Evolutionary conservation across 2,113 vertebrate species (phyloP), one percentile per base, ranked within the genome.

Genomic region (Prunella himalayana): DNA sequence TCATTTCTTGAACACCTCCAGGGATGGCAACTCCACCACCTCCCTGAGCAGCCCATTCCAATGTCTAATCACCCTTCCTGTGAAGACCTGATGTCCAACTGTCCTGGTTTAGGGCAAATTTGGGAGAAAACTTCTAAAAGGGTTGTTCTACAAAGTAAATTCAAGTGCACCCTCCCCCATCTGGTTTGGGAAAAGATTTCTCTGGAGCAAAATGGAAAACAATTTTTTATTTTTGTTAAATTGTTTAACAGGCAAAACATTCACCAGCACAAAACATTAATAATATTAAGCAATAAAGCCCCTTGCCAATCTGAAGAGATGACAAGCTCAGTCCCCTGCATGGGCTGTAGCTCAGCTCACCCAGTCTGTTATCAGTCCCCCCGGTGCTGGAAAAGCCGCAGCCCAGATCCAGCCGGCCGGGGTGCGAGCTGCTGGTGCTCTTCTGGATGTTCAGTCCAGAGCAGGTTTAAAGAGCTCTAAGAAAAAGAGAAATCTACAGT

Each of bases 401-500:
- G n/a, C n/a, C n/a, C 56, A 35, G 33, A n/a, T 22, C n/a, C 0
- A 2, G 56, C 22, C 14, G 0, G 1, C 4, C 17, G 56, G 56
- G 57, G 57, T 59, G n/a, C 0, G 13, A 59, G n/a, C 9, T 59
- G 56, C 15, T 1, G 3, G 15, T 35, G 57, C 57, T 35, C n/a
- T 16, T 10, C 23, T 35, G 23, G 31, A 5, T 59, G n/a, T 35
- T 59, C n/a, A 35, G 33, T 9, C 56, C 22, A 59, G n/a, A 35
- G n/a, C 56, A 24, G n/a, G 23, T 35, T 59, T 24, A 24, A 35
- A 25, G 22, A 17, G 15, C 37, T 35, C n/a, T 9, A 35, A 59
- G 57, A 35, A 59, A 24, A 59, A 59, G 15, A 25, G 25, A 25
- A 37, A 25, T 4, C 56, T 15, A 16, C n/a, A 59, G n/a, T 59